Evolutionary conservation across 2,113 vertebrate species (phyloP), one percentile per base, ranked within the genome.

Genomic region (Ivindomyrus marchei): DNA sequence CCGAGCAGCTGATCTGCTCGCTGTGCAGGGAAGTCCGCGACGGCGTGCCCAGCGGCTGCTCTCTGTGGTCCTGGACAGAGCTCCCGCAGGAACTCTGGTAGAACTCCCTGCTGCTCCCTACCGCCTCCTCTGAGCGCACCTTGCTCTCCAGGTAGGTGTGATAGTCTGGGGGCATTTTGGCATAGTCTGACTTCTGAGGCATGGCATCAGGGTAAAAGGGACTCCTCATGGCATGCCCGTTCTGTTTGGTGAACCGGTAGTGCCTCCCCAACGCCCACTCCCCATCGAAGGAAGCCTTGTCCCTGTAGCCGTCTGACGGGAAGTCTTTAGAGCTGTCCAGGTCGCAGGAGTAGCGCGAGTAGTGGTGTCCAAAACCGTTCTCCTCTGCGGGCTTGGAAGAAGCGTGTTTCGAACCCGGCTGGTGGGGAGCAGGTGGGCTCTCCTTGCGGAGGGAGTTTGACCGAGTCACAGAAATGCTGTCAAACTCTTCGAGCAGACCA

Each of bases 401-500:
- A 31, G 62, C 10, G 0, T 95, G 96, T 93, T 97, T 97, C n/a
- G 94, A 13, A 0, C 96, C 96, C 1, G 96, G 96, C 91, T 96
- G 97, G 91, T 97, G 97, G 10, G 96, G 94, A 3, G 97, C 97
- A 4, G 98, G 97, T 0, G 98, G 98, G 58, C 98, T 99, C 93
- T 99, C 98, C 92, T 99, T 99, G 70, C 98, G 96, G 89, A 99
- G 95, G 39, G 98, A 99, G 93, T 99, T 99, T 94, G 98, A 99
- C 46, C 98, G 97, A 0, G 98, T 99, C 91, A 99, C 98, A 0
- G 98, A 99, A 94, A 99, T 98, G 92, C 97, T 99, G 96, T 99
- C 98, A 0, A 99, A 99, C 92, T 99, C 98, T 94, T 99, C 98
- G 31, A 99, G 96, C 66, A 99, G 96, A 89, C 98, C 98, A 0